Percentiles rank a stretch among this genome's conserved stretches.
Evolutionary conservation across 2,797 vertebrate genomes (phyloP).

Genomic region (Sphenopsis melanotis): DNA sequence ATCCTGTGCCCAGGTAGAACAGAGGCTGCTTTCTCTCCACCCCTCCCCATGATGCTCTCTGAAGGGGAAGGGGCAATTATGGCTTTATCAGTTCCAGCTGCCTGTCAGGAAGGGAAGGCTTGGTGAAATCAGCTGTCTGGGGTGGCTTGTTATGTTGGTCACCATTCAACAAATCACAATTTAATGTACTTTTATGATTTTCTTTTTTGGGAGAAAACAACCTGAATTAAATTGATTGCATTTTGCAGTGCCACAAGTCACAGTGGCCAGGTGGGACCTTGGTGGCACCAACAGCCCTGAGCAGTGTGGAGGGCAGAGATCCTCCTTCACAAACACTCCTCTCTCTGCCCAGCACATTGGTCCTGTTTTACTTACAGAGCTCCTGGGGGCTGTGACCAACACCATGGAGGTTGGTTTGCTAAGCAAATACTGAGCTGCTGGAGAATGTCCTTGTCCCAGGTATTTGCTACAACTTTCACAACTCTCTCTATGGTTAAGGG

Average conservation of each 20-base stretch:
- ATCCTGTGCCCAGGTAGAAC: neutral
- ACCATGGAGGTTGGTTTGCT: neutral
- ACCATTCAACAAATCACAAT: neutral
- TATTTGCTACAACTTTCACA: neutral
- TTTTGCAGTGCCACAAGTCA: neutral
- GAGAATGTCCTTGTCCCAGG: neutral
- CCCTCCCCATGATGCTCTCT: neutral
- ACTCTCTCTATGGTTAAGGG: neutral
- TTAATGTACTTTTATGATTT: neutral
- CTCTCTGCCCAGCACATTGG: neutral
- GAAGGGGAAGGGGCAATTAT: neutral
- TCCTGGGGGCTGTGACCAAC: neutral
- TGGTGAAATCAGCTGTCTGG: neutral
- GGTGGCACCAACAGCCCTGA: neutral
- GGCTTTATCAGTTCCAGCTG: constrained; percentile 15
- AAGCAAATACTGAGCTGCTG: neutral
- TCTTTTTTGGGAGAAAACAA: neutral
- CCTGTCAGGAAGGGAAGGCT: neutral
- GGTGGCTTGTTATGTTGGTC: neutral
- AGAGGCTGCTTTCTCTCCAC: neutral
- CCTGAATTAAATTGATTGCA: neutral
- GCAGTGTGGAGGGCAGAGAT: neutral
- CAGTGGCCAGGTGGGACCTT: neutral
- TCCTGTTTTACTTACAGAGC: neutral
- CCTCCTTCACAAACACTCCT: neutral